A percentile compares a stretch with the other conserved stretches of the same genome.
Evolutionary conservation across 2,113 vertebrate genomes (phyloP).

Genomic region (Barbus barbus): DNA sequence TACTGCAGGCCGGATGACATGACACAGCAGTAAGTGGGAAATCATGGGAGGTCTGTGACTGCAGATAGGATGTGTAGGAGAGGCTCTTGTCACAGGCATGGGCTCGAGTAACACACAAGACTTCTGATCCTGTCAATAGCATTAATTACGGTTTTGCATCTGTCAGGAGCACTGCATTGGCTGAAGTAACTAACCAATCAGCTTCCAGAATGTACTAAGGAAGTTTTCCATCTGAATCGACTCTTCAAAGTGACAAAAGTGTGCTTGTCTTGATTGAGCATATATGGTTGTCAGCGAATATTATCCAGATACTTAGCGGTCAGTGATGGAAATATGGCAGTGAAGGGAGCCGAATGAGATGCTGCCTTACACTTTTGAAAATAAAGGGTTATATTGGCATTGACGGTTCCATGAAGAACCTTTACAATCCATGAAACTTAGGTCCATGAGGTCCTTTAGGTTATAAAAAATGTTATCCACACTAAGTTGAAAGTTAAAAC

Average conservation of each 20-base stretch:
- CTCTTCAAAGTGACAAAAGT: not conserved
- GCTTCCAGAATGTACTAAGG: not conserved
- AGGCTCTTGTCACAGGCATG: too few relatives aligned
- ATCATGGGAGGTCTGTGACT: slow-evolving; percentile 43
- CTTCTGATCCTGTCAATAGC: slow-evolving; percentile 2
- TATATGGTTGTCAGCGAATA: not conserved
- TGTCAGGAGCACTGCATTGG: not conserved
- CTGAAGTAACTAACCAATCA: not conserved
- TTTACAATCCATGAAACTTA: too few relatives aligned
- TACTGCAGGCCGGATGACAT: slow-evolving; percentile 65
- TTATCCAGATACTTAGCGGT: too few relatives aligned
- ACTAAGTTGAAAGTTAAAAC: too few relatives aligned
- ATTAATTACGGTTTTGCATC: not conserved
- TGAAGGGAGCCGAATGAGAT: not conserved
- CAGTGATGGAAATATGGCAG: not conserved
- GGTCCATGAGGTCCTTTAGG: too few relatives aligned
- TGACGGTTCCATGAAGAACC: too few relatives aligned
- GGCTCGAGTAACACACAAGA: not conserved
- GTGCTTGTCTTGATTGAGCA: not conserved
- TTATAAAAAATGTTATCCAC: too few relatives aligned
- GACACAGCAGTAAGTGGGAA: slow-evolving; percentile 54
- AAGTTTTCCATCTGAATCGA: not conserved
- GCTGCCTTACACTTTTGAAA: too few relatives aligned
- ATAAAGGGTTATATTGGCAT: too few relatives aligned
- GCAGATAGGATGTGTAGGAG: not conserved